Percentiles rank a stretch among this genome's conserved stretches.
Conservation (phyloP, 2,113 vertebrate genomes). For the Heterochromis multidens region DNA sequence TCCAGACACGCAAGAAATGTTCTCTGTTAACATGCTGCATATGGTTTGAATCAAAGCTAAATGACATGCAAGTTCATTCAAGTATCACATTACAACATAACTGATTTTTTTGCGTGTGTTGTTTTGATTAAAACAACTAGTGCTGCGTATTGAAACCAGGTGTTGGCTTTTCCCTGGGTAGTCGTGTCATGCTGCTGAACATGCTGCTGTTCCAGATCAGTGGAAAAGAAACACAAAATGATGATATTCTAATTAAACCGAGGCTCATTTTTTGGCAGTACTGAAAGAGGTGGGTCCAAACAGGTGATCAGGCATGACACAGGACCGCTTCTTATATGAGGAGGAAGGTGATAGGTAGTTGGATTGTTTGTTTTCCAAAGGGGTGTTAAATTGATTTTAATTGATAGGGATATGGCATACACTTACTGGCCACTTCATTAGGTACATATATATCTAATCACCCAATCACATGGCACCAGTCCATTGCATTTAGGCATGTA, state of each 20-base stretch:
- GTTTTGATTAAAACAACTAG: constrained; percentile 13
- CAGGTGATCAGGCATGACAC: not conserved
- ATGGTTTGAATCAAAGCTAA: constrained; percentile 49
- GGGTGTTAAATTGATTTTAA: not conserved
- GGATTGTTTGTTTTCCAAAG: not conserved
- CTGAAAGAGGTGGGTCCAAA: not conserved
- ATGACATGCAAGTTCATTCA: not conserved
- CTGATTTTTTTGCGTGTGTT: not conserved
- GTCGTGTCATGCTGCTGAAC: not conserved
- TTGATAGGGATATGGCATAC: not conserved
- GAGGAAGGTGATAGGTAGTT: not conserved
- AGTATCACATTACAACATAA: constrained; percentile 19
- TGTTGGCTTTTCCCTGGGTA: constrained; percentile 12
- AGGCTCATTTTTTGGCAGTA: not conserved
- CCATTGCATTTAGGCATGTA: not conserved
- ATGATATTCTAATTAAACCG: not conserved
- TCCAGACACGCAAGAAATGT: constrained; percentile 1
- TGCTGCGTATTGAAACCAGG: constrained; percentile 50
- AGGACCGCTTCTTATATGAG: not conserved
- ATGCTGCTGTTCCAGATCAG: constrained; percentile 6
- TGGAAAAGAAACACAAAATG: constrained; percentile 2
- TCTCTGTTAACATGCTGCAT: constrained; percentile 3
- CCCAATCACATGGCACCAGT: not conserved
- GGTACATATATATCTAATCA: not conserved
- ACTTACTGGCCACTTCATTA: not conserved